phyloP scores from a whole-genome alignment of 2,113 vertebrate species.

The Neolamprologus hecqui region DNA sequence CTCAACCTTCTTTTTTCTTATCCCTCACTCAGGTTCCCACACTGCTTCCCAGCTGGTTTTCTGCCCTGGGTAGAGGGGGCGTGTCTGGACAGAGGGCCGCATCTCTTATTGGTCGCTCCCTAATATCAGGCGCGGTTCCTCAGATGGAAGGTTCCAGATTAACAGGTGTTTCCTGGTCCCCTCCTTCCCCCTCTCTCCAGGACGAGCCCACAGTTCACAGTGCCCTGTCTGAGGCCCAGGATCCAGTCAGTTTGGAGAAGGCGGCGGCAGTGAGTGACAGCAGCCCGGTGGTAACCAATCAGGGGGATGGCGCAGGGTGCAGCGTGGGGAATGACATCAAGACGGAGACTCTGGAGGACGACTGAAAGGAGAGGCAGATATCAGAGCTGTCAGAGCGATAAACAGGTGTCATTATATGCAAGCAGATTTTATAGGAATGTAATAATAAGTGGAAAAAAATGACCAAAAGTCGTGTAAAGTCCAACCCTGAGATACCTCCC shows the following conservation, averaged over 20 bases:
- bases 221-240: slow-evolving; percentile 78
- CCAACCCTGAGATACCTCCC: slow-evolving; percentile 59
- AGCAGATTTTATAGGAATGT: slow-evolving; percentile 61
- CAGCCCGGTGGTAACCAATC: slow-evolving; percentile 82
- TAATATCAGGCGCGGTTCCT: slow-evolving; percentile 26
- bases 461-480: slow-evolving; percentile 60
- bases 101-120: slow-evolving; percentile 49
- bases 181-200: slow-evolving; percentile 67
- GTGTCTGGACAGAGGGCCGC: slow-evolving; percentile 40
- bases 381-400: not conserved
- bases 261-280: slow-evolving; percentile 82
- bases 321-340: slow-evolving; percentile 78
- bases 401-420: slow-evolving; percentile 58
- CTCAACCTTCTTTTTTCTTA: not conserved
- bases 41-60: slow-evolving; percentile 65
- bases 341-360: slow-evolving; percentile 92
- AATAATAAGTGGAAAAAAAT: slow-evolving; percentile 22
- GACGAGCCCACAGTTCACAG: slow-evolving; percentile 88
- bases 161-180: slow-evolving; percentile 68
- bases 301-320: slow-evolving; percentile 45
- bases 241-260: slow-evolving; percentile 90
- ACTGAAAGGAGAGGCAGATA: slow-evolving; percentile 68
- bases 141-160: slow-evolving; percentile 59
- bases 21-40: slow-evolving; percentile 55
- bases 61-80: slow-evolving; percentile 41